Percentiles rank a stretch among this genome's conserved stretches.
Evolutionary conservation across 2,113 vertebrate genomes (phyloP).

Genomic region (Pygoscelis adeliae): DNA sequence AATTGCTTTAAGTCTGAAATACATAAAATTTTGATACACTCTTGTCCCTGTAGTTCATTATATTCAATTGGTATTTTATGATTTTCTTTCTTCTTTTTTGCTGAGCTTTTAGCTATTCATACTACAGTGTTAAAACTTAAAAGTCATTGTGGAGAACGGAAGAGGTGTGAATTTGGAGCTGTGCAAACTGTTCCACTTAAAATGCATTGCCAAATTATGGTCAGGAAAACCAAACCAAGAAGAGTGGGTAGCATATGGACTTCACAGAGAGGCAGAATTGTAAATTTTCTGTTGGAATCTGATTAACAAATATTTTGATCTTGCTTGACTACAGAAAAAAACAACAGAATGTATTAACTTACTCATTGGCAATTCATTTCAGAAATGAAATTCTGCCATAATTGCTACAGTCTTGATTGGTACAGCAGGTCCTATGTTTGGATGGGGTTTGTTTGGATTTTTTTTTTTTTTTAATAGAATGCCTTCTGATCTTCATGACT

Average conservation of each 20-base stretch:
- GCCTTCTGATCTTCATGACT: background rate
- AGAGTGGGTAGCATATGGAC: background rate
- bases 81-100: background rate
- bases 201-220: background rate
- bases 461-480: background rate
- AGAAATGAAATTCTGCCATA: background rate
- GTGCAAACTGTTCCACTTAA: background rate
- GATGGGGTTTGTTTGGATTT: background rate
- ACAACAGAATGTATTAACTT: background rate
- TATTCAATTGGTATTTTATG: background rate
- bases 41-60: background rate
- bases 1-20: background rate
- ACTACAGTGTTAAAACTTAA: background rate
- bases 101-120: background rate
- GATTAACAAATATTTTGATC: constrained; percentile 14
- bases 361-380: background rate
- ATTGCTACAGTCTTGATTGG: background rate
- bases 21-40: background rate
- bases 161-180: background rate
- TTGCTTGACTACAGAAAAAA: background rate
- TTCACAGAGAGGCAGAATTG: background rate
- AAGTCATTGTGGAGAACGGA: background rate
- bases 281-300: background rate
- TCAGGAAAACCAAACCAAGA: background rate
- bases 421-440: background rate